phyloP scores from a whole-genome alignment of 2,797 vertebrate species.

The Manis pentadactyla region DNA sequence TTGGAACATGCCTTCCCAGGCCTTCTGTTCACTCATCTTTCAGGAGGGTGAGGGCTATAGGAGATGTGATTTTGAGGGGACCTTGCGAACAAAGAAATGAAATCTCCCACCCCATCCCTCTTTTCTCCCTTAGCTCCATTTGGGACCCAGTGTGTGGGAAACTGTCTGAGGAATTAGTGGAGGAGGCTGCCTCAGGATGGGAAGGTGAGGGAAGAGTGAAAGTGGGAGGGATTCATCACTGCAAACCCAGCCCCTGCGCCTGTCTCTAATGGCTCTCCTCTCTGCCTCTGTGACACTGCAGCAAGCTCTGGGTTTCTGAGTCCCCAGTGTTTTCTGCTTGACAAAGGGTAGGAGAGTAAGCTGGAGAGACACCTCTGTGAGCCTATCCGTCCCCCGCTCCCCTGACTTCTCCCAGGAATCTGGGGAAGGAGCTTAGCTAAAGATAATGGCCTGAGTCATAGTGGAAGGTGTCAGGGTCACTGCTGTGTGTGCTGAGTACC shows the following conservation, averaged over 20 bases:
- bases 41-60: neutral
- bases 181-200: neutral
- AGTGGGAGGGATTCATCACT: neutral
- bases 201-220: neutral
- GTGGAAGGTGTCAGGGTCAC: slow-evolving; percentile 19
- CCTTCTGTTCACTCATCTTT: neutral
- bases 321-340: neutral
- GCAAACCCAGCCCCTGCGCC: neutral
- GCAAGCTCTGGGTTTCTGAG: neutral
- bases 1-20: neutral
- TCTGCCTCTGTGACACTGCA: neutral
- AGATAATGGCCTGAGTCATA: slow-evolving; percentile 43
- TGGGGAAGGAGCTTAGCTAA: neutral
- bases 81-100: neutral
- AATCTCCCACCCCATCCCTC: neutral
- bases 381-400: neutral
- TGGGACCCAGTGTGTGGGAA: neutral
- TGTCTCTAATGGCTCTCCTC: neutral
- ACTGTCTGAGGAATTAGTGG: neutral
- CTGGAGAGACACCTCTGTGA: neutral
- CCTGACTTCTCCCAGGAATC: neutral
- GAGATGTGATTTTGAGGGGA: slow-evolving; percentile 41
- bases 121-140: neutral
- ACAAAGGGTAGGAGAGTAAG: neutral
- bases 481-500: neutral